These are phyloP conservation scores for Bovichtus variegatus DNA, from an alignment of 2,797 vertebrate species.

Conservation along the genomic window DNA sequence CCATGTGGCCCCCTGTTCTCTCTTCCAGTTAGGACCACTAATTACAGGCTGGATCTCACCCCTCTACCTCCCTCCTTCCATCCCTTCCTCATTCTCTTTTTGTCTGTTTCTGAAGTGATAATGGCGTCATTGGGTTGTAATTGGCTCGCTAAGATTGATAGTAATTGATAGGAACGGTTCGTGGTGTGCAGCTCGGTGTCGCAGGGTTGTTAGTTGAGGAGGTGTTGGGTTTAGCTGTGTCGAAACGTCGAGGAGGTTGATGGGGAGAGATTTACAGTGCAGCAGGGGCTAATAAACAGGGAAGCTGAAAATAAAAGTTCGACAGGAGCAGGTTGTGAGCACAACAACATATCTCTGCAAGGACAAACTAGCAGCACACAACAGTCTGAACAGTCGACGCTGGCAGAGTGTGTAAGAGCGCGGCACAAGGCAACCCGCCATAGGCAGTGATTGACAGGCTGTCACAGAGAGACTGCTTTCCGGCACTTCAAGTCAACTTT, in stretches of 20 bases:
- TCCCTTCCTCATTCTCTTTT: slow-evolving; percentile 52
- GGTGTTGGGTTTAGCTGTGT: slow-evolving; percentile 19
- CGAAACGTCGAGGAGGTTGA: no score
- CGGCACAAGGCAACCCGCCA: slow-evolving; percentile 41
- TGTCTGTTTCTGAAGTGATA: slow-evolving; percentile 69
- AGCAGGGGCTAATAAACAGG: slow-evolving; percentile 51
- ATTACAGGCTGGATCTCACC: slow-evolving; percentile 76
- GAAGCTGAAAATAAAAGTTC: slow-evolving; percentile 49
- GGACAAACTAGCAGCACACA: slow-evolving; percentile 48
- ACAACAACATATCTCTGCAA: slow-evolving; percentile 47
- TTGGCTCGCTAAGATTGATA: slow-evolving; percentile 47
- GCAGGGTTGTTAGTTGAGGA: neutral
- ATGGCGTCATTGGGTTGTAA: slow-evolving; percentile 48
- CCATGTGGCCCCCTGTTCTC: slow-evolving; percentile 82
- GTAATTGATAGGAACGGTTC: slow-evolving; percentile 48
- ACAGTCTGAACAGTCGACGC: slow-evolving; percentile 44
- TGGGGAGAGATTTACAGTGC: slow-evolving; percentile 25
- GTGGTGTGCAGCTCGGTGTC: neutral
- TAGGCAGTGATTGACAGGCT: slow-evolving; percentile 72
- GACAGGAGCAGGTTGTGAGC: slow-evolving; percentile 30
- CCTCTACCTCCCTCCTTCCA: slow-evolving; percentile 44
- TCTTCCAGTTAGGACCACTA: slow-evolving; percentile 80
- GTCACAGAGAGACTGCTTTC: slow-evolving; percentile 51
- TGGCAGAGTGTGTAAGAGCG: slow-evolving; percentile 44
- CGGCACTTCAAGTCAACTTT: slow-evolving; percentile 66